Evolutionary conservation across 2,797 vertebrate genomes (phyloP).

Genomic region (Alosa sapidissima): DNA sequence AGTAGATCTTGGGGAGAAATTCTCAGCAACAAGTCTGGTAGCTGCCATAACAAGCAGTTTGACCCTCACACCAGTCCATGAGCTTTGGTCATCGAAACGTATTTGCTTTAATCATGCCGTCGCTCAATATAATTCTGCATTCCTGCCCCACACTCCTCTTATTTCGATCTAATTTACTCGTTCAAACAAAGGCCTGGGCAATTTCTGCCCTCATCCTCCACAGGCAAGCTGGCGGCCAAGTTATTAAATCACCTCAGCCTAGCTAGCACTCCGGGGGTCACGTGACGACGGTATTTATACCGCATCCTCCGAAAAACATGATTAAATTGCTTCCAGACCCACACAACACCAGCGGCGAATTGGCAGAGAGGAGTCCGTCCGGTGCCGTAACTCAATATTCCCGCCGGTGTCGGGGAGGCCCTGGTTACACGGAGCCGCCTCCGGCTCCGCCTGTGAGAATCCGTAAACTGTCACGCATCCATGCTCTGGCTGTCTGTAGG

Average conservation of each 20-base stretch:
- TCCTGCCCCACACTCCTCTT: background rate
- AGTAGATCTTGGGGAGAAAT: background rate
- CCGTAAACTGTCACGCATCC: background rate
- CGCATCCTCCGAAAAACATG: slow-evolving; percentile 10
- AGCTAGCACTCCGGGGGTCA: background rate
- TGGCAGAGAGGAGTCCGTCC: slow-evolving; percentile 21
- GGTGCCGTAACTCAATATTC: slow-evolving; percentile 37
- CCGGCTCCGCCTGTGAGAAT: background rate
- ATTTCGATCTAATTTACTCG: background rate
- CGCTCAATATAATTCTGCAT: background rate
- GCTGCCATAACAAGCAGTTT: background rate
- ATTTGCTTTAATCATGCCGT: background rate
- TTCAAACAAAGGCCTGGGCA: background rate
- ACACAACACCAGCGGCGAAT: background rate
- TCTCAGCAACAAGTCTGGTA: background rate
- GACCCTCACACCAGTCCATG: background rate
- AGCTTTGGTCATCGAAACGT: background rate
- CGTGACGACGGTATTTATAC: background rate
- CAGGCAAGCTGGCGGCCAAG: background rate
- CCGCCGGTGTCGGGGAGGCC: background rate
- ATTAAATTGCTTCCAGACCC: slow-evolving; percentile 38
- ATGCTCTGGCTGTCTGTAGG: background rate
- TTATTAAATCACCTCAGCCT: slow-evolving; percentile 15
- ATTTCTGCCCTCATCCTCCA: background rate
- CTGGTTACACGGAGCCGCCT: background rate